Evolutionary conservation across 2,888 invertebrate genomes (phyloP).

Genomic region (Neria commutata): DNA sequence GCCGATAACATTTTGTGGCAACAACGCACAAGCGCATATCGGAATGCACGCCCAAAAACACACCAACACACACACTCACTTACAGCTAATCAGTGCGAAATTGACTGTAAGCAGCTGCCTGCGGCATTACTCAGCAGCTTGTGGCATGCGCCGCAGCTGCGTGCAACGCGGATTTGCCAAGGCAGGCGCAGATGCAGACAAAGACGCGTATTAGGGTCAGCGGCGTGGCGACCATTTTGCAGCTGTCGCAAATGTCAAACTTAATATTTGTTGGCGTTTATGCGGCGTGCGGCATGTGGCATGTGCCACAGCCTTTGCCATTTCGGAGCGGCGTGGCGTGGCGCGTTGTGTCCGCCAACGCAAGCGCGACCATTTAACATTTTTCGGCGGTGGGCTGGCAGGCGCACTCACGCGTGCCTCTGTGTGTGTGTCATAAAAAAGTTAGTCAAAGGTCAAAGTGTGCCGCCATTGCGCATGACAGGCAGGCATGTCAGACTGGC

Average conservation of each 20-base stretch:
- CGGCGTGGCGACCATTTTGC: slow-evolving; percentile 29
- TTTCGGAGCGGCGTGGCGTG: too few relatives aligned
- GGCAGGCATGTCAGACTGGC: too few relatives aligned
- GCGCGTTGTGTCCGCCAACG: neutral
- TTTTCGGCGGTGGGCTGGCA: too few relatives aligned
- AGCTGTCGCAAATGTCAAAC: slow-evolving; percentile 49
- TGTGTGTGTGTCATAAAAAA: too few relatives aligned
- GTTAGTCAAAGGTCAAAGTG: neutral
- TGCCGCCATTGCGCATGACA: neutral
- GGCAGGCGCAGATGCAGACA: neutral
- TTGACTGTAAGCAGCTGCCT: neutral
- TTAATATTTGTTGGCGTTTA: slow-evolving; percentile 34
- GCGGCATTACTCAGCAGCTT: slow-evolving; percentile 8
- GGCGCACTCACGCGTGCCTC: neutral
- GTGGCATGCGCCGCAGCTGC: neutral
- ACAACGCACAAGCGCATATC: too few relatives aligned
- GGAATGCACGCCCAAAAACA: too few relatives aligned
- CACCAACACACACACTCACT: neutral
- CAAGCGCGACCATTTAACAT: neutral
- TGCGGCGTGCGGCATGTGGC: neutral
- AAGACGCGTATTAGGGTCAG: slow-evolving; percentile 54
- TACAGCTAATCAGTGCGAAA: slow-evolving; percentile 1
- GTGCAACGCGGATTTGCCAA: neutral
- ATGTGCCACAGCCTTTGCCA: too few relatives aligned
- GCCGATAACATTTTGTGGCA: slow-evolving; percentile 32